Evolutionary conservation across 2,113 vertebrate genomes (phyloP), one percentile per base, ranked within the genome.

Genomic region (Melanostigma gelatinosum): DNA sequence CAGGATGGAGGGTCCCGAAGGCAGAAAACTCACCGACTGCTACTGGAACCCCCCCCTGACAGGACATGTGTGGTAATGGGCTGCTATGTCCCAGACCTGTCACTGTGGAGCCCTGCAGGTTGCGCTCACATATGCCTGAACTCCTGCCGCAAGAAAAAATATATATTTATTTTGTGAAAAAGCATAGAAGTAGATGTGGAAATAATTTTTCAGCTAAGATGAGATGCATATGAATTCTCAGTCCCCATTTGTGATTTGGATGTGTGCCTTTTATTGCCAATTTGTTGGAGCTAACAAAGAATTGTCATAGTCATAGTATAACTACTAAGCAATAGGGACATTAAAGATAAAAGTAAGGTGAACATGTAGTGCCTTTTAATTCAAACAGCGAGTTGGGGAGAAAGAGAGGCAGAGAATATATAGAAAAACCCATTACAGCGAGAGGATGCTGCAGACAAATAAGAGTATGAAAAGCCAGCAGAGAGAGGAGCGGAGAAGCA

Each of bases 51-150:
- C 68, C 32, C 32, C 61, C 67, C 55, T 77, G 68, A 79, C 74
- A 65, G 84, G 80, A 87, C 80, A 84, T 79, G 73, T 77, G 86
- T 73, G 87, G 82, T 87, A 90, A 86, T 89, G 80, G 84, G 85
- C 80, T 77, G 79, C 76, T 73, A 65, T 75, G 79, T 88, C 85
- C 81, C 87, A 79, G 83, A 83, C 83, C 71, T 80, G 75, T 83
- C 80, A 76, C 84, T 24, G 62, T 75, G 72, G 64, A 79, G 74
- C 63, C 67, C 76, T 65, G 83, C 73, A 87, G 80, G 63, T 69
- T 70, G 64, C n/a, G 20, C 54, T 67, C 24, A 75, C 77, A 86
- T 75, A 72, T 75, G 69, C 71, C 54, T 77, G 34, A 79, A 58
- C 29, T 71, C 71, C 82, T 52, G 80, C 55, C 75, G 75, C 52